These are phyloP conservation scores for Sarcophilus harrisii DNA, from an alignment of 2,797 vertebrate genomes.

Conservation along the genomic window DNA sequence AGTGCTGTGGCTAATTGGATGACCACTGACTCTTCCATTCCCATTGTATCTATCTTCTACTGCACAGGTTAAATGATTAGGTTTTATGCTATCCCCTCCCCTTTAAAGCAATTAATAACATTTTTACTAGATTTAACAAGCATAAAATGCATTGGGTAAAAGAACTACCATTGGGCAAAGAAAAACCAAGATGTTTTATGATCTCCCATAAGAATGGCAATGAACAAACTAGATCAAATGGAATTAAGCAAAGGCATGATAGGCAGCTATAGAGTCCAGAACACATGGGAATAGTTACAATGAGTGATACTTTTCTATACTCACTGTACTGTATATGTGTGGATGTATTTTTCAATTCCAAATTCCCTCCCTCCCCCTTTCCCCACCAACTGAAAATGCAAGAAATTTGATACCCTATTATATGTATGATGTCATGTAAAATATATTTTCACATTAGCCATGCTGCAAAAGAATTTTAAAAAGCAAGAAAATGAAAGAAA, in stretches of 20 bases:
- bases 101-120: not conserved
- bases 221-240: not conserved
- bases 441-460: not conserved
- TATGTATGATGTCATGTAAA: not conserved
- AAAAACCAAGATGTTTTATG: not conserved
- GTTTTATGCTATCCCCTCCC: not conserved
- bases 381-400: not conserved
- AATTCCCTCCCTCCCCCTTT: not conserved
- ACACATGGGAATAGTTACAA: not conserved
- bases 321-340: not conserved
- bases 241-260: not conserved
- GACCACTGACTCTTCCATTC: not conserved
- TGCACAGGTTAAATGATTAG: not conserved
- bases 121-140: not conserved
- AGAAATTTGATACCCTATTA: not conserved
- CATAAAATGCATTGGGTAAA: not conserved
- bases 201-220: not conserved
- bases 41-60: not conserved
- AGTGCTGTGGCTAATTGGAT: not conserved
- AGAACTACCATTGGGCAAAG: no score
- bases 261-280: not conserved
- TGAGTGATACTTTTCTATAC: not conserved
- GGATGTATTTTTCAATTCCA: not conserved
- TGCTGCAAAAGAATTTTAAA: not conserved
- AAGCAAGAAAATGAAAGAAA: not conserved